Evolutionary conservation across 1,140 invertebrate genomes (phyloP).

Genomic region (Drosophila saltans): DNA sequence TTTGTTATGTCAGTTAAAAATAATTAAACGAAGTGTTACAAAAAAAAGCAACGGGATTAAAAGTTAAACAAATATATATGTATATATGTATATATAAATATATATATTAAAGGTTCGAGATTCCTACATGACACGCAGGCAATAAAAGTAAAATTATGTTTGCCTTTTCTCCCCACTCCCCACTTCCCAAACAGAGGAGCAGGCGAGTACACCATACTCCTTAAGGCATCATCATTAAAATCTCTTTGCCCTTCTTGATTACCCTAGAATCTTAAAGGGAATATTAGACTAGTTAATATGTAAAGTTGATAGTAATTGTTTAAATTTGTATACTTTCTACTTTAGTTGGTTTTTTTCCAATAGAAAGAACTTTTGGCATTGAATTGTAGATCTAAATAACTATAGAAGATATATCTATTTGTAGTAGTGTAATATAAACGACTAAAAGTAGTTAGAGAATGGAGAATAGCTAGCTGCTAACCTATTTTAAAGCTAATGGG

Average conservation of each 20-base stretch:
- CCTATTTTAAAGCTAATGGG: background rate
- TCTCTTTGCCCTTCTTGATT: background rate
- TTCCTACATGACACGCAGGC: conserved; percentile 21
- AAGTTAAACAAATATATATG: background rate
- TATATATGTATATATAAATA: background rate
- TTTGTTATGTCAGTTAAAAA: conserved; percentile 22
- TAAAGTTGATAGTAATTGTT: no score
- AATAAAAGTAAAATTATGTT: conserved; percentile 30
- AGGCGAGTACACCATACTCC: background rate
- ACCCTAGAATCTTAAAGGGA: background rate
- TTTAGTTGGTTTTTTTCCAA: no score
- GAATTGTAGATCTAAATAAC: no score
- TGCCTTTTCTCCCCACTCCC: background rate
- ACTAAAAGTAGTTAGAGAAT: no score
- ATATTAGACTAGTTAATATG: background rate
- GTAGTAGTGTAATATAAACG: no score
- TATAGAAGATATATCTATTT: no score
- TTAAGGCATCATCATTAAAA: conserved; percentile 21
- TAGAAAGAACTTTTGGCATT: no score
- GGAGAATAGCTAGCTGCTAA: no score
- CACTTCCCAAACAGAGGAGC: background rate
- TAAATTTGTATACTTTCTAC: no score
- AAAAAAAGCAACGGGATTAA: background rate
- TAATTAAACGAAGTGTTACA: conserved; percentile 19
- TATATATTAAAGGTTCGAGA: conserved; percentile 10